Percentiles rank a stretch among this genome's conserved stretches.
These are phyloP conservation scores for Drosophila funebris DNA, from an alignment of 1,140 invertebrate species.

Conservation along the genomic window DNA sequence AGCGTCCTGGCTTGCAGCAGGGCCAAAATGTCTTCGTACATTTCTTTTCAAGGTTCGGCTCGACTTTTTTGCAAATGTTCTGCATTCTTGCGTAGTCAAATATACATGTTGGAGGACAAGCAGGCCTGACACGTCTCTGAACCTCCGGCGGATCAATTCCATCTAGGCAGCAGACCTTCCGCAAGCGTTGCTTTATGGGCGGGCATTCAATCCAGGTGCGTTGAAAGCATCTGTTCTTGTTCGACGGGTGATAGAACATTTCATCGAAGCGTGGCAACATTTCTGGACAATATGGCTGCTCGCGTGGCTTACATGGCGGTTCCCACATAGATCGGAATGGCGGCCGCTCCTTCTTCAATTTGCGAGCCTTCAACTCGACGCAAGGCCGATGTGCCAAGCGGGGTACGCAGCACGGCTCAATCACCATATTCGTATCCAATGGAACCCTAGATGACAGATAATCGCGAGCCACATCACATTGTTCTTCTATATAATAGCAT, in stretches of 20 bases:
- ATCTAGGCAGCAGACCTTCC: slow-evolving; percentile 55
- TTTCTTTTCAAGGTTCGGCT: neutral
- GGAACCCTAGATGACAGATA: slow-evolving; percentile 20
- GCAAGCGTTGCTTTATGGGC: slow-evolving; percentile 7
- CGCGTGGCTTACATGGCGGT: neutral
- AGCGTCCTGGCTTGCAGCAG: slow-evolving; percentile 36
- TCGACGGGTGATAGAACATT: slow-evolving; percentile 46
- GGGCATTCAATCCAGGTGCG: slow-evolving; percentile 63
- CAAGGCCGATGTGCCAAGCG: neutral
- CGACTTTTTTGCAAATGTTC: neutral
- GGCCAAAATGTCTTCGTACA: slow-evolving; percentile 38
- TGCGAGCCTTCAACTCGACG: neutral
- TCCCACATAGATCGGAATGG: slow-evolving; percentile 59
- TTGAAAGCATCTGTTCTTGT: slow-evolving; percentile 30
- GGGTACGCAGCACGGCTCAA: slow-evolving; percentile 24
- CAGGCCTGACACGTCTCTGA: slow-evolving; percentile 1
- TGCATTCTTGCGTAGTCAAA: slow-evolving; percentile 12
- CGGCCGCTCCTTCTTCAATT: neutral
- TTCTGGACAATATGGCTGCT: slow-evolving; percentile 27
- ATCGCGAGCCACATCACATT: neutral
- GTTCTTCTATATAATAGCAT: slow-evolving; percentile 3
- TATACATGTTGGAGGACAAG: slow-evolving; percentile 1
- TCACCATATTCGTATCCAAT: slow-evolving; percentile 3
- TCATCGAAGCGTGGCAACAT: slow-evolving; percentile 54
- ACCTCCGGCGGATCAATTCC: slow-evolving; percentile 49